Evolutionary conservation across 2,888 invertebrate species (phyloP), one percentile per base, ranked within the genome.

Genomic region (Muscina levida): DNA sequence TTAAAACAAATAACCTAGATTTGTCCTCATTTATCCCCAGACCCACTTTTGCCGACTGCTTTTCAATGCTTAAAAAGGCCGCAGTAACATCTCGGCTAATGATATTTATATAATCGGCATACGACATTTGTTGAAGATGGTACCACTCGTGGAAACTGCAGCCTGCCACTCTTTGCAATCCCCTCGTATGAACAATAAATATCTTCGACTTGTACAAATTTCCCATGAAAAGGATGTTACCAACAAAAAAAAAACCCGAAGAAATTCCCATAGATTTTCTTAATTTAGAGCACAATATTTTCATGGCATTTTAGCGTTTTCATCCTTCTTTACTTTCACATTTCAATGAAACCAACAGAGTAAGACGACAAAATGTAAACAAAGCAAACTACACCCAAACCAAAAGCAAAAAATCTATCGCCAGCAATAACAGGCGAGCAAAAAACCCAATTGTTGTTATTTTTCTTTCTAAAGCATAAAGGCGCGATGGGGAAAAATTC

Each of bases 271-370:
- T 48, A 78, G 46, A 70, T 53, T 65, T 26, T 56, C 11, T 56
- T 37, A 65, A 70, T 70, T 78, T 56, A 70, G 37, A 48, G 37
- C 22, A 70, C 22, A 39, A 74, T 67, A 74, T 74, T 67, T 66
- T 67, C 8, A 24, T 24, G 15, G 44, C 6, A 53, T 65, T 31
- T 51, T 31, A 31, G 3, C 3, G 31, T 31, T 31, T n/a, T n/a
- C n/a, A n/a, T n/a, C 37, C 42, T 42, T 66, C 19, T 31, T 39
- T 15, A 1, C 46, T 39, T 6, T 42, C 17, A 11, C 39, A 11
- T 53, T 39, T 22, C 65, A 31, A 31, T 5, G n/a, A n/a, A n/a
- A n/a, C n/a, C n/a, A n/a, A 15, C 17, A 46, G 22, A 62, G 37
- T 59, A 26, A 56, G n/a, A 73, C 53, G 10, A 57, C 71, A 77